These are phyloP conservation scores for Camponotus fellah DNA, from an alignment of 2,888 invertebrate species.

Conservation along the genomic window DNA sequence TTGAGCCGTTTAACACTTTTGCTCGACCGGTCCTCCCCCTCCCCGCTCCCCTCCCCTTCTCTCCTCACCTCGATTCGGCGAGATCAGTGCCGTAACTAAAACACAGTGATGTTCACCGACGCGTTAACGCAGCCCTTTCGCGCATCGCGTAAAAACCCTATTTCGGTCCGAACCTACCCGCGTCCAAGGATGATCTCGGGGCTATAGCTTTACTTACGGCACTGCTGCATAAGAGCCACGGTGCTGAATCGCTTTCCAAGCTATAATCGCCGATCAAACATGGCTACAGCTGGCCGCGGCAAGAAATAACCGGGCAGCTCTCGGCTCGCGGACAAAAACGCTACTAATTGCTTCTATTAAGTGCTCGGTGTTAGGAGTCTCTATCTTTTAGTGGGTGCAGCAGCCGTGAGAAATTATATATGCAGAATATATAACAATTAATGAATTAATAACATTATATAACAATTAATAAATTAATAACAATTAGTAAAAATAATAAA, in stretches of 20 bases:
- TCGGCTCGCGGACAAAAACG: conserved; percentile 52
- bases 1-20: conserved; percentile 79
- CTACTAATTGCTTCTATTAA: conserved; percentile 74
- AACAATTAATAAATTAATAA: neutral
- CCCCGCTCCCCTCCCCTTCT: conserved; percentile 8
- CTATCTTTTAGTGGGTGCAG: neutral
- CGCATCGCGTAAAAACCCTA: neutral
- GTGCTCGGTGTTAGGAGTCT: conserved; percentile 43
- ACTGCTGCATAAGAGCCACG: conserved; percentile 39
- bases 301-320: conserved; percentile 55
- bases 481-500: too few species aligned
- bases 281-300: conserved; percentile 55
- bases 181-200: neutral
- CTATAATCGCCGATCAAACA: conserved; percentile 81
- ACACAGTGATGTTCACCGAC: neutral
- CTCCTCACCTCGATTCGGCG: neutral
- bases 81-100: conserved; percentile 37
- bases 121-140: neutral
- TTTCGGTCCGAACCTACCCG: neutral
- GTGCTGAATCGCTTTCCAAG: conserved; percentile 41
- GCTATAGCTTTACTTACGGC: conserved; percentile 39
- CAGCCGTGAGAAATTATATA: conserved; percentile 39
- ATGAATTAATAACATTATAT: neutral
- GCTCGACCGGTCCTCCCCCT: conserved; percentile 66
- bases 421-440: neutral